phyloP scores from a whole-genome alignment of 2,888 invertebrate genomes.

The Sinhomidia bicolor region DNA sequence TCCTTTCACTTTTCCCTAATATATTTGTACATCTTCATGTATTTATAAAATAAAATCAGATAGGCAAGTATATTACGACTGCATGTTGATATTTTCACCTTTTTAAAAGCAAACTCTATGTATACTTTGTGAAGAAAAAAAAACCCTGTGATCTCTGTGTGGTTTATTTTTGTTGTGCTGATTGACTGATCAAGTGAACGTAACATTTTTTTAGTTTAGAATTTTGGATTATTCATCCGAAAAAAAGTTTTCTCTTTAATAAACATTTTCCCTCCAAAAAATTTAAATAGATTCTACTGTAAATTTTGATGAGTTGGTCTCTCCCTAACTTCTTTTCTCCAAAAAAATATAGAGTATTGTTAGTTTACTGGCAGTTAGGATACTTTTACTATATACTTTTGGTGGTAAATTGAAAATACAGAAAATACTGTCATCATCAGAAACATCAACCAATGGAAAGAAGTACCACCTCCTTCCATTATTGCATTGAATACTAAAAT shows the following conservation, averaged over 20 bases:
- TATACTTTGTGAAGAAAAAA: not conserved
- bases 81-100: slow-evolving; percentile 4
- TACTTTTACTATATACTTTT: too few relatives aligned
- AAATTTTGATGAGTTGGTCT: slow-evolving; percentile 5
- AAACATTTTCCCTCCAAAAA: not conserved
- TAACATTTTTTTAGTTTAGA: not conserved
- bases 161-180: not conserved
- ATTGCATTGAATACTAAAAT: slow-evolving; percentile 32
- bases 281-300: not conserved
- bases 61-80: not conserved
- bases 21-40: not conserved
- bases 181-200: not conserved
- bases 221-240: slow-evolving; percentile 42
- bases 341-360: too few relatives aligned
- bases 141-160: not conserved
- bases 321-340: too few relatives aligned
- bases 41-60: slow-evolving; percentile 3
- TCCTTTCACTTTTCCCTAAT: slow-evolving; percentile 9
- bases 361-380: too few relatives aligned
- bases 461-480: not conserved
- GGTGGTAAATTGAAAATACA: not conserved
- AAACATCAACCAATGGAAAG: not conserved
- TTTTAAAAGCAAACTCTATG: not conserved
- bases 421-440: slow-evolving; percentile 41
- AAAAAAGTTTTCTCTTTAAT: slow-evolving; percentile 12